A percentile compares a stretch with the other conserved stretches of the same genome.
phyloP scores from a whole-genome alignment of 2,797 vertebrate genomes.

The Lophius americanus region DNA sequence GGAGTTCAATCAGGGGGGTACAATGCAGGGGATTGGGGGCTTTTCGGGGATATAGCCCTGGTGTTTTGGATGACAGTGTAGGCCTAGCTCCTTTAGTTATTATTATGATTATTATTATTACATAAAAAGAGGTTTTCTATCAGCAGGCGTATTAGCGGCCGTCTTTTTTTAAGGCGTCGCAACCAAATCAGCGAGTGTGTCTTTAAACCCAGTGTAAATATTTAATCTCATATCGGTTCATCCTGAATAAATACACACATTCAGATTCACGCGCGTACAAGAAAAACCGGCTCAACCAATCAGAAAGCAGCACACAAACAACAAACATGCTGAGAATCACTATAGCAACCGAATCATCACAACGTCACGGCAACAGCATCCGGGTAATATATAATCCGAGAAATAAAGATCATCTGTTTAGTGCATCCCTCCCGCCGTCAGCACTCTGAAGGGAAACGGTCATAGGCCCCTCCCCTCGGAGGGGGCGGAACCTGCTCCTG shows the following conservation, averaged over 20 bases:
- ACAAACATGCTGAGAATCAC: constrained; percentile 66
- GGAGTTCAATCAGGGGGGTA: too few relatives aligned
- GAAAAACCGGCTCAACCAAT: constrained; percentile 33
- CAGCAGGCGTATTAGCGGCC: not conserved
- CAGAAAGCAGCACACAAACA: constrained; percentile 50
- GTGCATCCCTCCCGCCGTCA: not conserved
- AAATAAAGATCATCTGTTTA: too few relatives aligned
- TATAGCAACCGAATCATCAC: constrained; percentile 63
- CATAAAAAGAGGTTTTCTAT: not conserved
- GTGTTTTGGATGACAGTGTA: too few relatives aligned
- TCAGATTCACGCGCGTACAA: constrained; percentile 39
- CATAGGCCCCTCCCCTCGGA: not conserved
- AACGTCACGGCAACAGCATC: constrained; percentile 57
- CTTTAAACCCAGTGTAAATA: constrained; percentile 12
- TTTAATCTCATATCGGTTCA: constrained; percentile 23
- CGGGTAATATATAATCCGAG: constrained; percentile 48
- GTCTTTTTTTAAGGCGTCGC: not conserved
- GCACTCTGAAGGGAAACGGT: too few relatives aligned
- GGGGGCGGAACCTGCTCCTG: not conserved
- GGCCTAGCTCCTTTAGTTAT: too few relatives aligned
- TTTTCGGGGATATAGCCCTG: too few relatives aligned
- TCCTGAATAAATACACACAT: constrained; percentile 39
- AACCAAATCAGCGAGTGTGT: constrained; percentile 7
- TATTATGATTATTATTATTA: too few relatives aligned
- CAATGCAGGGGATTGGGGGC: too few relatives aligned